Base-by-base conservation (phyloP, 2,888 invertebrate species). In the Apodemia zela region DNA sequence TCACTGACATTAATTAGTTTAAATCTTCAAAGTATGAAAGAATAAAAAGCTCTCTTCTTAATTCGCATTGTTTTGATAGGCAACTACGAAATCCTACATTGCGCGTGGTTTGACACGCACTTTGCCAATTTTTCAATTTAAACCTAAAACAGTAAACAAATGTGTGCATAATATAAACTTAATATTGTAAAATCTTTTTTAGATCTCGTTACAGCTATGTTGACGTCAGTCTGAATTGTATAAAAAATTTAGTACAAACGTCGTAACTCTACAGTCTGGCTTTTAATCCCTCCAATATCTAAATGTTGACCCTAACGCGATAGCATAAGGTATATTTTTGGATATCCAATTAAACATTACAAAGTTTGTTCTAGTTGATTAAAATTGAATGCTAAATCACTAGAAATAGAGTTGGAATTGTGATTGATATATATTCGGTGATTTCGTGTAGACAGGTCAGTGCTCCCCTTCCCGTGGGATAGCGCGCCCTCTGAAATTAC, bases 401-500 rank as follows among this genome's bases (percentile, higher is more conserved):
- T 62, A 6, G 0, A 0, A 21, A 67, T 63, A 67, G 62, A 66
- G 64, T 69, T 59, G 47, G 63, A 64, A 33, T 54, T 47, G 8
- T 17, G 4, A 17, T 49, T 21, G 13, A 59, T 15, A 21, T 4
- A 18, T 18, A 18, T 62, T 58, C 6, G 62, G 45, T 45, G 17
- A 38, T 60, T 61, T 54, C 47, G 42, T 51, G 64, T 58, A 58
- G 54, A 64, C 64, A 67, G 69, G 65, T 67, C 66, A 69, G 63
- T 62, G 58, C 51, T 71, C 73, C 73, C 67, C 65, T 65, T 77
- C 80, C 77, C 76, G 64, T 63, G 79, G 75, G 77, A 74, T 67
- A 62, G 65, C 62, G 66, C 59, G 54, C 70, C 72, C 73, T 74
- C 66, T 69, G 70, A 73, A 81, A 81, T 83, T 82, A 81, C 79